Percentiles rank a stretch among this genome's conserved stretches.
These are phyloP conservation scores for Nycteola revayana DNA, from an alignment of 2,888 invertebrate genomes.

Conservation along the genomic window DNA sequence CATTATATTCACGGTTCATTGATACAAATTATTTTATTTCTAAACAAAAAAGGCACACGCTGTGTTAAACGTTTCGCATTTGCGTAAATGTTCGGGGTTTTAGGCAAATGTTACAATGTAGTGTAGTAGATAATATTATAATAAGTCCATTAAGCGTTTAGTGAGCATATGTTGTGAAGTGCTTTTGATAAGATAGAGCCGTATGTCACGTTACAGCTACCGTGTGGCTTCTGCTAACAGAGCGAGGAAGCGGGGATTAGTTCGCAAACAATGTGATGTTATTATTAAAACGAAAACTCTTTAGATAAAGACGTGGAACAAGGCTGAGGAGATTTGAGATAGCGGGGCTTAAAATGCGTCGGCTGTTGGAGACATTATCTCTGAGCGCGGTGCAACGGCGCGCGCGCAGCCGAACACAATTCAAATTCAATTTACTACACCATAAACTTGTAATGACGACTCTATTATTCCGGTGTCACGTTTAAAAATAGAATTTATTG, in stretches of 20 bases:
- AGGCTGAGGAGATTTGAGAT: slow-evolving; percentile 62
- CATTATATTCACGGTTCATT: slow-evolving; percentile 44
- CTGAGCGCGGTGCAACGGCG: slow-evolving; percentile 19
- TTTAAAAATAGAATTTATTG: slow-evolving; percentile 1
- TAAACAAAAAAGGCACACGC: slow-evolving; percentile 49
- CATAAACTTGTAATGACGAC: slow-evolving; percentile 12
- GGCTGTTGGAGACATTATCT: slow-evolving; percentile 42
- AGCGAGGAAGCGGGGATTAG: slow-evolving; percentile 68
- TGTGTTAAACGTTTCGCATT: slow-evolving; percentile 45
- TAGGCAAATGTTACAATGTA: slow-evolving; percentile 67
- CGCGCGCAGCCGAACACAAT: slow-evolving; percentile 19
- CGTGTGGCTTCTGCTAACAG: slow-evolving; percentile 72
- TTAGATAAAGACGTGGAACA: slow-evolving; percentile 68
- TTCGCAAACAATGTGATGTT: slow-evolving; percentile 63
- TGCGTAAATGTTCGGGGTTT: slow-evolving; percentile 59
- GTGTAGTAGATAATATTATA: no score
- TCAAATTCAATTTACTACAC: slow-evolving; percentile 15
- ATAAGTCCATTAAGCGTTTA: slow-evolving; percentile 68
- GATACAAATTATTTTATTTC: slow-evolving; percentile 28
- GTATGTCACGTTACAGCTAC: slow-evolving; percentile 77
- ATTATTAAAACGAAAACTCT: slow-evolving; percentile 63
- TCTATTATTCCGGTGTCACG: slow-evolving; percentile 8
- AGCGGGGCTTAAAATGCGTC: slow-evolving; percentile 45
- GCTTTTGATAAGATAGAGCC: slow-evolving; percentile 78
- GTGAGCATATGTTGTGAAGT: slow-evolving; percentile 76